These are phyloP conservation scores for Gymnopithys bicolor DNA, from an alignment of 2,797 vertebrate species.

Conservation along the genomic window DNA sequence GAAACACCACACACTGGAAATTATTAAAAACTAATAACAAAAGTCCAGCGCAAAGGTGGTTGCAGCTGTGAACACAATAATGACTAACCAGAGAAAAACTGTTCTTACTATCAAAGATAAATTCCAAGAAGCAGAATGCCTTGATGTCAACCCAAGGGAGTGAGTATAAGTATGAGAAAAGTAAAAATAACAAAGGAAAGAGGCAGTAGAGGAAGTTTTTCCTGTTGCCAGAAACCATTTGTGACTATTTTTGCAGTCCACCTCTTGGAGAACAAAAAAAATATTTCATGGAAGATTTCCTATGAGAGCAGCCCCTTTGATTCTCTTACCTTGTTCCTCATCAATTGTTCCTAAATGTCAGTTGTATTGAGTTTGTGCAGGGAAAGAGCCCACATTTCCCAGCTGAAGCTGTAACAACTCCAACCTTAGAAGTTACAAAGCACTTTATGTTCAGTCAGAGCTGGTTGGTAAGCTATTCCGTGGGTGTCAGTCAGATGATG, in stretches of 20 bases:
- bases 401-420: not conserved
- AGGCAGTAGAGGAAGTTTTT: not conserved
- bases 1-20: not conserved
- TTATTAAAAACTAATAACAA: not conserved
- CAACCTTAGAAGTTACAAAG: not conserved
- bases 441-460: not conserved
- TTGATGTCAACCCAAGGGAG: constrained; percentile 40
- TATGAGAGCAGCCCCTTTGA: not conserved
- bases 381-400: not conserved
- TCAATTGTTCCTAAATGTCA: not conserved
- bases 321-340: not conserved
- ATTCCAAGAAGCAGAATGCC: constrained; percentile 12
- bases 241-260: not conserved
- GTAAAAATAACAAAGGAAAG: constrained; percentile 6
- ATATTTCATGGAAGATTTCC: not conserved
- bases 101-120: constrained; percentile 13
- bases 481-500: not conserved
- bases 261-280: not conserved
- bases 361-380: not conserved
- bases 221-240: not conserved
- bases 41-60: not conserved
- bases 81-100: not conserved
- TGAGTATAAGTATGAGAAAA: constrained; percentile 21
- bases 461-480: not conserved
- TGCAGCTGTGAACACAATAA: constrained; percentile 25